Evolutionary conservation across 2,113 vertebrate genomes (phyloP), one percentile per base, ranked within the genome.

Genomic region (Platichthys stellatus): DNA sequence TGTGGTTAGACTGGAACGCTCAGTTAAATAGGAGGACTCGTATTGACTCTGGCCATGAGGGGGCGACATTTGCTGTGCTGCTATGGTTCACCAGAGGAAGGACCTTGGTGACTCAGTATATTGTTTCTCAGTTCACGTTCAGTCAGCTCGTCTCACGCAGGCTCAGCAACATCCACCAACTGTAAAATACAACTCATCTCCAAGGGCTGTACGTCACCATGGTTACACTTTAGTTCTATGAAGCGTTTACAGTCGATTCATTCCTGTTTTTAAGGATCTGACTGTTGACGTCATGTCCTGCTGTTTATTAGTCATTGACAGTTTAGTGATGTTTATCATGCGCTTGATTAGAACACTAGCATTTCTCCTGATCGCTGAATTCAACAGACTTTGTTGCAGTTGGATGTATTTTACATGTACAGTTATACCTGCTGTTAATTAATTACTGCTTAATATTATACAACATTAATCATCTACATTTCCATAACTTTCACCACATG

Each of bases 1-100:
- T 54, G 53, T 20, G n/a, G 7, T n/a, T 7, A 21, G 9, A 20
- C 9, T 54, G n/a, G 53, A n/a, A 21, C 18, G 4, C 8, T 11
- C 53, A 11, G 13, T 21, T 54, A 5, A 53, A 57, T 10, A 23
- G 31, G 23, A 65, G 70, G 14, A 20, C 23, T 26, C 21, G 78
- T 79, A 58, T 71, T 38, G 62, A 54, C 13, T 81, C n/a, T 77
- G 57, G 58, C 92, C 92, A 88, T 49, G 3, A 23, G 90, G 83
- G 82, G 91, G 92, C 88, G 43, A 49, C 88, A 80, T 87, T 81
- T 66, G 11, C 71, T 66, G n/a, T 13, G 40, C 9, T 58, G 54
- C 57, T 43, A 0, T 31, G 11, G 8, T 62, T 74, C 17, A 77
- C 54, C 38, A 3, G 2, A 17, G 31, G 31, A 28, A 40, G 4